A percentile compares a stretch with the other conserved stretches of the same genome.
phyloP scores from a whole-genome alignment of 2,888 invertebrate genomes.

The Sinotaia quadrata region DNA sequence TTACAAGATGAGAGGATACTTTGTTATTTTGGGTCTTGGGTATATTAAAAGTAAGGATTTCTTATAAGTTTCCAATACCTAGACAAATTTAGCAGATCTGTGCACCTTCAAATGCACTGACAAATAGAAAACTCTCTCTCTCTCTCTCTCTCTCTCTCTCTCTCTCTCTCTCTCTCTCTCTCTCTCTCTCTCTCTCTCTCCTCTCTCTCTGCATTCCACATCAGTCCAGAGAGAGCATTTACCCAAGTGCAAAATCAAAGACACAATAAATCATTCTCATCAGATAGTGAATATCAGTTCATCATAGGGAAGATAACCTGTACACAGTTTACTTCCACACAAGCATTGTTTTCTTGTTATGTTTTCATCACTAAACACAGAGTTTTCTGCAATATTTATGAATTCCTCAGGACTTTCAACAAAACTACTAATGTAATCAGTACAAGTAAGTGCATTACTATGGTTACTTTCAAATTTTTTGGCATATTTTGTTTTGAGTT shows the following conservation, averaged over 20 bases:
- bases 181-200: neutral
- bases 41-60: too few species aligned
- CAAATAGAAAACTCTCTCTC: neutral
- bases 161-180: neutral
- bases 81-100: too few species aligned
- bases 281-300: too few species aligned
- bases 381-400: neutral
- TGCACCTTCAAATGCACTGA: too few species aligned
- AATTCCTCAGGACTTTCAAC: neutral
- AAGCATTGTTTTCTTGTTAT: slow-evolving; percentile 45
- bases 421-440: neutral
- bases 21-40: too few species aligned
- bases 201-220: neutral
- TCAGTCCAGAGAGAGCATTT: neutral
- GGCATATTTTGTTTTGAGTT: too few species aligned
- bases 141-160: neutral
- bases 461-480: neutral
- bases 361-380: neutral
- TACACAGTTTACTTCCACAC: slow-evolving; percentile 54
- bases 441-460: neutral
- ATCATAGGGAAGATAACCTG: slow-evolving; percentile 61
- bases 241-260: too few species aligned
- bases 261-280: too few species aligned
- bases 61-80: too few species aligned
- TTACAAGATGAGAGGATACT: too few species aligned